Evolutionary conservation across 2,113 vertebrate genomes (phyloP), one percentile per base, ranked within the genome.

Genomic region (Isichthys henryi): DNA sequence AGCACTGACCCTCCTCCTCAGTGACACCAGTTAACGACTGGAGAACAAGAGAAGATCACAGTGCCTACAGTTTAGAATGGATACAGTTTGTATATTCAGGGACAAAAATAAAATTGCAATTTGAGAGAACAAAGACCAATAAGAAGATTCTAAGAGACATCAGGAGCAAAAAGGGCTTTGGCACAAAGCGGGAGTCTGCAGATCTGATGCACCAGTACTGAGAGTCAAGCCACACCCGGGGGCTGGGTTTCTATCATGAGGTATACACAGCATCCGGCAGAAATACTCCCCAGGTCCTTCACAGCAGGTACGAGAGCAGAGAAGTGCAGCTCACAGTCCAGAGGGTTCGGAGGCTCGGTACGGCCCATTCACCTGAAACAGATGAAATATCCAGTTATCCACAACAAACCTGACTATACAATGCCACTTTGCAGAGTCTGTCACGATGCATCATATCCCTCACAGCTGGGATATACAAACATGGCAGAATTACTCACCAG

Each of bases 311-410:
- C 1, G 70, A 70, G 1, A 39, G 70, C 17, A 43, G 21, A 88
- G 70, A 70, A 48, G 50, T 89, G 2, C 89, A 27, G 91, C 31
- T 96, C 93, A 96, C 91, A 96, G 94, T n/a, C 92, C 77, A 35
- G 94, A 94, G n/a, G 94, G 91, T 31, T 93, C 92, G 45, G 93
- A 62, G 0, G 89, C 88, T 35, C 85, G 93, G 91, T 93, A 91
- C 0, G 93, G 93, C 46, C 95, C 92, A 0, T 95, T 96, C 84
- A 95, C 89, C 96, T 96, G 91, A 88, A 91, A 88, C 17, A 49
- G 27, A 84, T n/a, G 43, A 48, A 48, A 84, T 11, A 84, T 53
- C n/a, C 62, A 53, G 45, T 23, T 53, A 50, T 50, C 21, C 48
- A 86, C 49, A 86, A 86, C 43, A 43, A 35, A 80, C 31, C 5